Evolutionary conservation across 1,140 invertebrate genomes (phyloP).

Genomic region (Ericerus pela): DNA sequence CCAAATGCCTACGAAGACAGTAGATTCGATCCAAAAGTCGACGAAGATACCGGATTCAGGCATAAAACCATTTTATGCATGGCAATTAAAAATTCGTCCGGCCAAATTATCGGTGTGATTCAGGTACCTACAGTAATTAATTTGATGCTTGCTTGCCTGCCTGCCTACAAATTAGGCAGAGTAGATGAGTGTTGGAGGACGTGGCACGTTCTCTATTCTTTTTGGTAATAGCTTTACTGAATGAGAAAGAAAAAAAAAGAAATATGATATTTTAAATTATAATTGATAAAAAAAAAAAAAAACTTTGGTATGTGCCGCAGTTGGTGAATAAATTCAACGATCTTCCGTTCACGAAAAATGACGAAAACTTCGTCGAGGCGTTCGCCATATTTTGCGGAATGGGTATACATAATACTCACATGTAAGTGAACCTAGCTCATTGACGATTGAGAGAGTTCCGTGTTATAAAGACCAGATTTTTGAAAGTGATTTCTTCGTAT

Average conservation of each 20-base stretch:
- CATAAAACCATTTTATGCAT: conserved; percentile 79
- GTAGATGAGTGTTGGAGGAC: too few species aligned
- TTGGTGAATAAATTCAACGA: conserved; percentile 86
- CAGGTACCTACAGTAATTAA: conserved; percentile 43
- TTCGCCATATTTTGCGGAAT: conserved; percentile 97
- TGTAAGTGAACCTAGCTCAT: conserved; percentile 37
- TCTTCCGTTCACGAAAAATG: conserved; percentile 73
- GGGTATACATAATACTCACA: conserved; percentile 92
- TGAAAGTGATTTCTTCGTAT: not conserved
- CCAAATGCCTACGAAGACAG: conserved; percentile 79
- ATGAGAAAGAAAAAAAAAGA: too few species aligned
- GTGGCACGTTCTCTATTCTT: too few species aligned
- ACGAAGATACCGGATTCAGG: conserved; percentile 57
- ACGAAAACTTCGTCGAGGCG: conserved; percentile 86
- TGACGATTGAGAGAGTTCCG: not conserved
- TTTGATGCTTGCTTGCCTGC: too few species aligned
- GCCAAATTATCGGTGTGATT: conserved; percentile 83
- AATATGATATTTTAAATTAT: too few species aligned
- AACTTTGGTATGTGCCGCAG: too few species aligned
- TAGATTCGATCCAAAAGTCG: conserved; percentile 76
- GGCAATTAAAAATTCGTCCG: conserved; percentile 79
- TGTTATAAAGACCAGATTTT: not conserved
- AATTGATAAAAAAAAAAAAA: too few species aligned
- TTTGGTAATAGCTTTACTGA: too few species aligned
- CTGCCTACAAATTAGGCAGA: too few species aligned